Evolutionary conservation across 2,888 invertebrate species (phyloP), one percentile per base, ranked within the genome.

Genomic region (Prosopocoilus inquinatus): DNA sequence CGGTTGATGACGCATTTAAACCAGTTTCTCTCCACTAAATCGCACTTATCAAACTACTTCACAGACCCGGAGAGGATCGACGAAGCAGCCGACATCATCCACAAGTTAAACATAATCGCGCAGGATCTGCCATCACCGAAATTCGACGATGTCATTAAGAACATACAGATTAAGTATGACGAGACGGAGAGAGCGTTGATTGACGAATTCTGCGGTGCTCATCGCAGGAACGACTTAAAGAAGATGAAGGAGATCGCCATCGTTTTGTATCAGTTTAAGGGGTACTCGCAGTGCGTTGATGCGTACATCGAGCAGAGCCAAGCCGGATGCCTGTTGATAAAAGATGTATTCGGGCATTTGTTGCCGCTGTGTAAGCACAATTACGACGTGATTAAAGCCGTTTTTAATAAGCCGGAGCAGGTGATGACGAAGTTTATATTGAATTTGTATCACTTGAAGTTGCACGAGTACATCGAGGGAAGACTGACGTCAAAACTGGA

Each of bases 391-490:
- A 91, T 94, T 60, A 87, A 88, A 70, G 88, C 90, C 70, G 96
- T 99, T 1, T 99, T 99, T 74, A 89, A 89, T 4, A 95, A 94
- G 76, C 95, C 96, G 0, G 94, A 96, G 64, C 93, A 94, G 80
- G 96, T 99, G 7, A 96, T 98, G 94, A 91, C 94, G 55, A 98
- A 98, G 80, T 95, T 97, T 77, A 92, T 99, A 44, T 82, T 97
- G 12, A 96, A 96, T 75, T 91, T 99, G 58, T 99, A 95, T 77
- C 93, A 94, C 66, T 81, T 94, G 5, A 93, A 94, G 75, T 81
- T 94, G 39, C 88, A 91, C 80, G 92, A 92, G 71, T 90, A 91
- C 70, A 89, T 96, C 28, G 87, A 89, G 58, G 88, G 88, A 1
- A 90, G 88, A 70, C 79, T 98, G 48, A 84, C 87, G 1, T 90